Evolutionary conservation across 2,888 invertebrate genomes (phyloP).

Genomic region (Timema cristinae): DNA sequence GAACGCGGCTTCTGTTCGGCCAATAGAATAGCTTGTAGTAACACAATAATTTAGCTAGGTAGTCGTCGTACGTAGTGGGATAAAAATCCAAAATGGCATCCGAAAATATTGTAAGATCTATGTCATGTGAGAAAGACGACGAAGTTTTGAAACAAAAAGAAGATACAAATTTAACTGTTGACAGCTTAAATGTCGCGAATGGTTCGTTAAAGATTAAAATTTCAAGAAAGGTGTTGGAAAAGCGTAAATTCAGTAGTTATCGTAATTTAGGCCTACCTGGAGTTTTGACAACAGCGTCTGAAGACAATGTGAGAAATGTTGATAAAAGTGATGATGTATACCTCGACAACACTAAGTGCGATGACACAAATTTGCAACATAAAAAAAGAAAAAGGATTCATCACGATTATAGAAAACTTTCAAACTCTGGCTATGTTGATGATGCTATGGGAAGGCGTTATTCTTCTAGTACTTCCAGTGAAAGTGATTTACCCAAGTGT

Average conservation of each 20-base stretch:
- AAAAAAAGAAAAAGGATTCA: constrained; percentile 49
- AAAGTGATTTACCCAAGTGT: constrained; percentile 28
- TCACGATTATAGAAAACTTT: constrained; percentile 49
- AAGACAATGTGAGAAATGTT: constrained; percentile 26
- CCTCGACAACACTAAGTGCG: constrained; percentile 24
- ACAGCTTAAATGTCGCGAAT: constrained; percentile 23
- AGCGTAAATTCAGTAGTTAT: constrained; percentile 30
- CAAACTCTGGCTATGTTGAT: constrained; percentile 46
- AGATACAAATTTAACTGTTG: constrained; percentile 23
- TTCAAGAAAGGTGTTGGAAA: constrained; percentile 31
- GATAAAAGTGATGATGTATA: constrained; percentile 26
- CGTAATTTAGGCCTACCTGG: constrained; percentile 31
- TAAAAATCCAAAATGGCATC: constrained; percentile 46
- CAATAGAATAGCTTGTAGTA: no score
- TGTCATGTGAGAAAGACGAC: constrained; percentile 42
- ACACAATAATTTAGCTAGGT: no score
- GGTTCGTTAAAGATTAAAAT: constrained; percentile 26
- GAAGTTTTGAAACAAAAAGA: constrained; percentile 24
- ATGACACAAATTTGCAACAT: constrained; percentile 38
- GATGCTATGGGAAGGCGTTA: constrained; percentile 28
- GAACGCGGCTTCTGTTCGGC: no score
- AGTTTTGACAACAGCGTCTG: constrained; percentile 34
- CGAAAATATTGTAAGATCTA: constrained; percentile 44
- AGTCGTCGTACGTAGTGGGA: no score
- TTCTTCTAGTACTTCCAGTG: constrained; percentile 30